Conservation (phyloP, 2,113 vertebrate genomes). For the Pogona vitticeps region DNA sequence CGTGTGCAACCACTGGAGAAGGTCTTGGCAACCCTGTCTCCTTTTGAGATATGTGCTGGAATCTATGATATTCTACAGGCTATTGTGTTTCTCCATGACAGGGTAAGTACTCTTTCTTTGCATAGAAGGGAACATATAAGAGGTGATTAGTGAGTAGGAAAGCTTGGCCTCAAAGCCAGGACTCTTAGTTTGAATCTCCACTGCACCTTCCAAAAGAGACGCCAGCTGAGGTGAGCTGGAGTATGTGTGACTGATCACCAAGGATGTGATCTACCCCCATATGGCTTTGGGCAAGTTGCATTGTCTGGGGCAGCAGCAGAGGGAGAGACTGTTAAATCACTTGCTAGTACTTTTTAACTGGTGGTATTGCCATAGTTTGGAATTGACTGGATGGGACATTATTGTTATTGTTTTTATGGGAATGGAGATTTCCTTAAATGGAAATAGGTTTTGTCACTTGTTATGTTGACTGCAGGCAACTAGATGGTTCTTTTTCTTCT, state of each 20-base stretch:
- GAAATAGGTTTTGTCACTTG: fast-evolving
- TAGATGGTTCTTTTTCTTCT: not conserved
- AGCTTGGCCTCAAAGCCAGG: too few relatives aligned
- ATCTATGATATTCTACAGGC: slow-evolving; percentile 92
- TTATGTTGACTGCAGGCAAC: not conserved
- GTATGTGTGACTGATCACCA: too few relatives aligned
- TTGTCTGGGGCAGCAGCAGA: too few relatives aligned
- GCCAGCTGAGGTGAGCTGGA: too few relatives aligned
- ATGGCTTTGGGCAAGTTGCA: too few relatives aligned
- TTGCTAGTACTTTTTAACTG: too few relatives aligned
- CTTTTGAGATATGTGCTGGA: slow-evolving; percentile 93
- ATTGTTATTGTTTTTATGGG: not conserved
- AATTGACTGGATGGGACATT: not conserved
- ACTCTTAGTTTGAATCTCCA: too few relatives aligned
- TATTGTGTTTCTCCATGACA: slow-evolving; percentile 92
- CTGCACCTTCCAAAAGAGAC: not conserved
- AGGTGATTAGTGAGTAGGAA: too few relatives aligned
- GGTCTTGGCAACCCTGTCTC: slow-evolving; percentile 82
- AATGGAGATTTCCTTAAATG: fast-evolving
- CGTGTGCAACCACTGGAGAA: slow-evolving; percentile 87
- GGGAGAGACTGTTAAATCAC: too few relatives aligned
- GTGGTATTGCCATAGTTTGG: too few relatives aligned
- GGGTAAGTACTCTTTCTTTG: slow-evolving; percentile 76
- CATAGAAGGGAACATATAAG: not conserved
- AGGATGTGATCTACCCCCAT: too few relatives aligned